Percentiles rank a stretch among this genome's conserved stretches.
Evolutionary conservation across 2,113 vertebrate genomes (phyloP).

Genomic region (Australoheros scitulus): DNA sequence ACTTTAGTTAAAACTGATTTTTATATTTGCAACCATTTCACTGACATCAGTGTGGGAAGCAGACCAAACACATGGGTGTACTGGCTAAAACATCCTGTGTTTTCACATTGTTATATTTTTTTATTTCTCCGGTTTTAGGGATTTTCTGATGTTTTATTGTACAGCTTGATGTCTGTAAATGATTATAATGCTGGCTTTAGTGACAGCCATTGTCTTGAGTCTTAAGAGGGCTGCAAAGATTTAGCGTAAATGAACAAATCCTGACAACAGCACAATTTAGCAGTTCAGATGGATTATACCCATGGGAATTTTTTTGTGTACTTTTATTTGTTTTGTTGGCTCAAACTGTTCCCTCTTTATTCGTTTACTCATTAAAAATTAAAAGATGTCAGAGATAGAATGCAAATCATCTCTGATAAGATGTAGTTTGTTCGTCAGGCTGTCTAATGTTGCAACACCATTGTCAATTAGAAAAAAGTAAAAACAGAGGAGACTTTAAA

Average conservation of each 20-base stretch:
- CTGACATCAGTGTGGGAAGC: conserved; percentile 7
- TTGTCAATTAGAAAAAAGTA: conserved; percentile 15
- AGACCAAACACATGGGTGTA: conserved; percentile 40
- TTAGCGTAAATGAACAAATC: conserved; percentile 25
- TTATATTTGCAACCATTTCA: conserved; percentile 30
- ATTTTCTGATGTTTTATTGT: conserved; percentile 36
- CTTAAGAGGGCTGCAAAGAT: conserved; percentile 39
- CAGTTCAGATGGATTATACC: conserved; percentile 45
- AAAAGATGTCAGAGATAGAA: conserved; percentile 27
- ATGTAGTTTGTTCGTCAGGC: conserved; percentile 19
- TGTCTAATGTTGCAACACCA: neutral
- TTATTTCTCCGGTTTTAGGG: conserved; percentile 13
- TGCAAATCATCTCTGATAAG: conserved; percentile 25
- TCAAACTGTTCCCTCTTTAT: conserved; percentile 12
- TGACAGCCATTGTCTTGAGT: conserved; percentile 30
- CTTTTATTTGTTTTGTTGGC: conserved; percentile 35
- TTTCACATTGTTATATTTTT: conserved; percentile 36
- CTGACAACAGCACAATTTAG: conserved; percentile 51
- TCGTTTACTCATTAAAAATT: conserved; percentile 18
- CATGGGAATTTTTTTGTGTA: neutral
- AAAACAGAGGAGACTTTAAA: conserved; percentile 14
- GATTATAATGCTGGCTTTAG: conserved; percentile 38
- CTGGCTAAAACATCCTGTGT: conserved; percentile 27
- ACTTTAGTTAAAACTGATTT: conserved; percentile 8
- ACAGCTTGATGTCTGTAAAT: conserved; percentile 31